A percentile compares a stretch with the other conserved stretches of the same genome.
Evolutionary conservation across 2,797 vertebrate species (phyloP).

Genomic region (Scarus forsteni): DNA sequence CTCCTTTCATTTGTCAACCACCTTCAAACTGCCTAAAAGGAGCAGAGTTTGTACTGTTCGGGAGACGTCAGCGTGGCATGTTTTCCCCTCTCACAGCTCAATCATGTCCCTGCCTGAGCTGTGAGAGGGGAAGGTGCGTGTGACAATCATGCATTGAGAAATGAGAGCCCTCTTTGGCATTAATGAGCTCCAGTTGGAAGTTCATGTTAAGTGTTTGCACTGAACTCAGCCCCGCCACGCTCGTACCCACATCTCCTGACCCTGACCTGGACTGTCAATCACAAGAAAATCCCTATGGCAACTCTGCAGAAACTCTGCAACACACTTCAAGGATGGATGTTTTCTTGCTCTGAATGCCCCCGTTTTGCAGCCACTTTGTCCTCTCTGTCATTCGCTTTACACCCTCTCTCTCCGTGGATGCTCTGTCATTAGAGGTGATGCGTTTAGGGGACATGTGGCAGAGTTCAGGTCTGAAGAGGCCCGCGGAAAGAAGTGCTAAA

Average conservation of each 20-base stretch:
- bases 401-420: constrained; percentile 15
- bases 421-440: constrained; percentile 12
- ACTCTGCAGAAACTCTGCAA: constrained; percentile 33
- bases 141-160: constrained; percentile 2
- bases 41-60: constrained; percentile 47
- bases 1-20: constrained; percentile 50
- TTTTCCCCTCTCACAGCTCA: constrained; percentile 34
- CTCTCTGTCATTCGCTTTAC: constrained; percentile 10
- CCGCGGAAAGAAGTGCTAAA: constrained; percentile 5
- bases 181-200: constrained; percentile 43
- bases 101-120: constrained; percentile 38
- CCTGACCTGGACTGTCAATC: constrained; percentile 61
- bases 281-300: constrained; percentile 47
- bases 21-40: constrained; percentile 49
- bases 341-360: constrained; percentile 9
- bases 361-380: constrained; percentile 14
- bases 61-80: constrained; percentile 25
- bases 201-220: constrained; percentile 16
- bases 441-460: constrained; percentile 8
- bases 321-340: constrained; percentile 33
- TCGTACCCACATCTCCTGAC: constrained; percentile 34
- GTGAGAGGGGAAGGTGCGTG: constrained; percentile 7
- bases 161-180: constrained; percentile 37
- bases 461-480: constrained; percentile 27
- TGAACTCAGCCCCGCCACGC: constrained; percentile 23